Percentiles rank a stretch among this genome's conserved stretches.
These are phyloP conservation scores for Tetranychus piercei DNA, from an alignment of 2,888 invertebrate species.

Conservation along the genomic window DNA sequence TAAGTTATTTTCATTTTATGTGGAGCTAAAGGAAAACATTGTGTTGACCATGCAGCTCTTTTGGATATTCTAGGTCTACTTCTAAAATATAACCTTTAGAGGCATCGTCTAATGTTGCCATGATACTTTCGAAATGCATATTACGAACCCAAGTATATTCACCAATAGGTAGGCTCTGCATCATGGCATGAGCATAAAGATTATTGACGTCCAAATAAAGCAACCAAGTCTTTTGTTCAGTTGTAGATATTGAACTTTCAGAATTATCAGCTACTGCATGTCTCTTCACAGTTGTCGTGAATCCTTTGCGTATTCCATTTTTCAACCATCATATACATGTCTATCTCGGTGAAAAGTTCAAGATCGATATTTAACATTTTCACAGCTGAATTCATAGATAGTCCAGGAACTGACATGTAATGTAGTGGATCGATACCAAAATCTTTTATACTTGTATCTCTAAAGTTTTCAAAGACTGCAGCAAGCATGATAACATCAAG, in stretches of 20 bases:
- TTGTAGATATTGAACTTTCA: neutral
- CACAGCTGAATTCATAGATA: no score
- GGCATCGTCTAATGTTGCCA: no score
- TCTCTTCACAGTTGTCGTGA: neutral
- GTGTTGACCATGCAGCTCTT: neutral
- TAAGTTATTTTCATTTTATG: neutral
- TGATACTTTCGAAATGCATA: neutral
- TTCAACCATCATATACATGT: neutral
- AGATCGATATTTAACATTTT: no score
- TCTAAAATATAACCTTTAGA: neutral
- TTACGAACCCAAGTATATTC: slow-evolving; percentile 17
- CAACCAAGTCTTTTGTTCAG: neutral
- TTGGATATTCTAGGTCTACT: neutral
- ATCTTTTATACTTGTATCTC: neutral
- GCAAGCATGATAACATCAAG: neutral
- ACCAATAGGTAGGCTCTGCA: slow-evolving; percentile 14
- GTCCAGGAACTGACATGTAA: no score
- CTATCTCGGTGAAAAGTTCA: neutral
- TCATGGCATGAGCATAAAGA: slow-evolving; percentile 2
- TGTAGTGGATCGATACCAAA: neutral
- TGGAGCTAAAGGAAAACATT: slow-evolving; percentile 7
- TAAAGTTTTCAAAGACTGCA: neutral
- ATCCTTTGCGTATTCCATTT: neutral
- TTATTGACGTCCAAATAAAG: slow-evolving; percentile 1
- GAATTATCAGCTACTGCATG: slow-evolving; percentile 12